These are phyloP conservation scores for Pseudochaenichthys georgianus DNA, from an alignment of 2,797 vertebrate species.

Conservation along the genomic window DNA sequence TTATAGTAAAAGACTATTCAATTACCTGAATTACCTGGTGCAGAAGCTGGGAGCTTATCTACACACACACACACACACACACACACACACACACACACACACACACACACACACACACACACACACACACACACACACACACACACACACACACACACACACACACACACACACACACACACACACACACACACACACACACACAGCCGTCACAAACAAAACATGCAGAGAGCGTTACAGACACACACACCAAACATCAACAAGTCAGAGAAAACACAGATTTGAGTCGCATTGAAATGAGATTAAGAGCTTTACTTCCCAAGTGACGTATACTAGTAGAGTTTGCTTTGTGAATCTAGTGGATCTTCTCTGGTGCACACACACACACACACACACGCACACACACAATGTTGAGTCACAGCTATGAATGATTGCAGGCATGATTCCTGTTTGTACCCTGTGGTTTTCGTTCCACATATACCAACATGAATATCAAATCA, in stretches of 20 bases:
- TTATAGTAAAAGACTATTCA: slow-evolving; percentile 63
- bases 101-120: too few relatives aligned
- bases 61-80: too few relatives aligned
- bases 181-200: neutral
- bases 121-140: too few relatives aligned
- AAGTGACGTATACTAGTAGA: slow-evolving; percentile 23
- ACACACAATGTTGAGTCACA: neutral
- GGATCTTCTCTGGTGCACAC: neutral
- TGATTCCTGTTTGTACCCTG: slow-evolving; percentile 17
- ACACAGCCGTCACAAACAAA: neutral
- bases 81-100: too few relatives aligned
- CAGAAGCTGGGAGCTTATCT: slow-evolving; percentile 39
- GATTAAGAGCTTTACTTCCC: slow-evolving; percentile 61
- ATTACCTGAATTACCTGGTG: slow-evolving; percentile 64
- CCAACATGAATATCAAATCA: neutral
- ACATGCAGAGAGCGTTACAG: neutral
- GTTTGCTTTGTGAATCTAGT: slow-evolving; percentile 39
- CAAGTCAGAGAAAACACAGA: slow-evolving; percentile 45
- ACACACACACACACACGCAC: too few relatives aligned
- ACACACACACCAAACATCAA: slow-evolving; percentile 16
- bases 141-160: too few relatives aligned
- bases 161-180: too few relatives aligned
- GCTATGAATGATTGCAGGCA: neutral
- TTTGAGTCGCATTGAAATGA: slow-evolving; percentile 45
- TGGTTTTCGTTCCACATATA: neutral